A percentile compares a stretch with the other conserved stretches of the same genome.
These are phyloP conservation scores for Physeter macrocephalus DNA, from an alignment of 2,113 vertebrate species.

Conservation along the genomic window DNA sequence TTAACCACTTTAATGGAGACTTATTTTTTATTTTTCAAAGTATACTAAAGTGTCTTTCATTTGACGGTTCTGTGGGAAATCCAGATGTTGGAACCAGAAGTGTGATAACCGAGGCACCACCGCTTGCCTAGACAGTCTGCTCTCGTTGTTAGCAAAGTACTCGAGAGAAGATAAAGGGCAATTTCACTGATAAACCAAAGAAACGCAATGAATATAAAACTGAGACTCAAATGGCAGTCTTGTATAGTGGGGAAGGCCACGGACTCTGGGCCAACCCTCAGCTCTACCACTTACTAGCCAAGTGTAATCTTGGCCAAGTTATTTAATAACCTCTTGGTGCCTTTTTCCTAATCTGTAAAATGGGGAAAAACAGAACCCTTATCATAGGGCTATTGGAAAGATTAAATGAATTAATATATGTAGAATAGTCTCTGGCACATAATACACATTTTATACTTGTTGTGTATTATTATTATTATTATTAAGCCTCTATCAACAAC, in stretches of 20 bases:
- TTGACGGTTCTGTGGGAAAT: neutral
- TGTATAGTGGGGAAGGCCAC: neutral
- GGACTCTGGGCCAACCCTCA: neutral
- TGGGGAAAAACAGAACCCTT: neutral
- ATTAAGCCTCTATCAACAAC: neutral
- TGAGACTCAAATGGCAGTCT: fast-evolving
- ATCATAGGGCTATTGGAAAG: neutral
- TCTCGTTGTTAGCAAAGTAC: neutral
- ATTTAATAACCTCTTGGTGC: neutral
- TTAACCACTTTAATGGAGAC: neutral
- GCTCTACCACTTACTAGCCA: neutral
- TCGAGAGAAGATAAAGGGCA: neutral
- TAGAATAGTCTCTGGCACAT: neutral
- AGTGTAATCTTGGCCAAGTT: neutral
- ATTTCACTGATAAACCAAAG: neutral
- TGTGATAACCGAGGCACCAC: neutral
- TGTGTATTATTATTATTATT: neutral
- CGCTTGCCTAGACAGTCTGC: neutral
- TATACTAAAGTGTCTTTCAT: neutral
- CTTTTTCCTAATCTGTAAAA: neutral
- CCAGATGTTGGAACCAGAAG: neutral
- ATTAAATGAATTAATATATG: neutral
- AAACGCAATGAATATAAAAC: neutral
- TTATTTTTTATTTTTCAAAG: neutral
- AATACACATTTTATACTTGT: neutral